Evolutionary conservation across 2,888 invertebrate genomes (phyloP), one percentile per base, ranked within the genome.

Genomic region (Agriopis aurantiaria): DNA sequence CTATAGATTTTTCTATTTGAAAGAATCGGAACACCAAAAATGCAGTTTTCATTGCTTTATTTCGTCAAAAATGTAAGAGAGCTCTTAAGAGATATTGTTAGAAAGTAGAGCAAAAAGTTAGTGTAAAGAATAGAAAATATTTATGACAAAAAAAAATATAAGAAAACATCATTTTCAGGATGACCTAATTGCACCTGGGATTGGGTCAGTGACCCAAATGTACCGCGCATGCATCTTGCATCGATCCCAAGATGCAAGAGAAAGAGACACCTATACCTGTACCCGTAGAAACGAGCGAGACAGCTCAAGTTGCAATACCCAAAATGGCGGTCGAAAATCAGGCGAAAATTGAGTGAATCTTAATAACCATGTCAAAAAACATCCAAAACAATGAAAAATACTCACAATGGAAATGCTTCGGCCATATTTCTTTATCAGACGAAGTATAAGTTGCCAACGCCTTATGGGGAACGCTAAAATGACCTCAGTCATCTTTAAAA

Each of bases 191-290:
- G 11, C 11, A 59, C 41, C 68, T 59, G 43, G 56, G 17, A 51
- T 62, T 53, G 23, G 6, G 33, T n/a, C 7, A n/a, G 23, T 51
- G 65, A 73, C 71, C 75, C 33, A 49, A n/a, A 59, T n/a, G 68
- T 62, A 79, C 17, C 73, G 82, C 82, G 82, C 82, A 82, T 81
- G 82, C 82, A 82, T 78, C 75, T 64, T 72, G 75, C 74, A 82
- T 82, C 81, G 84, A 82, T 82, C 76, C 68, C 83, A 79, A 74
- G 75, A 51, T 55, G 52, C 64, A 64, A 65, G 41, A 55, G 55
- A 62, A 14, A 41, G 63, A 59, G 63, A 58, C 40, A 9, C 6
- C 14, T n/a, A 68, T 23, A 58, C 9, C 0, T 48, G 7, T n/a
- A 52, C 5, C 33, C 49, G 43, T 14, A 10, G 14, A 23, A 43